Base-by-base conservation (phyloP, 1,140 invertebrate species). In the Bombus confusus region DNA sequence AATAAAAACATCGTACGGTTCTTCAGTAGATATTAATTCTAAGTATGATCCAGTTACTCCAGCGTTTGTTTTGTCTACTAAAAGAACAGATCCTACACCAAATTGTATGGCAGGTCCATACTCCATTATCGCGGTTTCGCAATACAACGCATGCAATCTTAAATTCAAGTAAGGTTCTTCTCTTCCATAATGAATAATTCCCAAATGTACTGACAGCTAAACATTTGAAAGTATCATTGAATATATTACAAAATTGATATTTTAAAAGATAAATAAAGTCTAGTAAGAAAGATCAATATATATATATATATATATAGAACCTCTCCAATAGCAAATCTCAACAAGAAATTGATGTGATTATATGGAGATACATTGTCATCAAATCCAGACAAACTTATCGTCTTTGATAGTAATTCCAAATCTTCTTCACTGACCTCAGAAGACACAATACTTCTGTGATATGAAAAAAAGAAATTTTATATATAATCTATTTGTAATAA, bases 51-150 rank as follows among this genome's bases (percentile, higher is more conserved):
- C 98, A 69, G 96, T 96, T 76, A 96, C 94, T 47, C 96, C 97
- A 86, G 96, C 97, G 91, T 98, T 97, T 81, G 98, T 96, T 94
- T 98, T 98, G 92, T 98, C 98, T 3, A 97, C 97, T n/a, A 98
- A 93, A 89, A 97, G 95, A 76, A 98, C 95, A 31, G 96, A 96
- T 28, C 97, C 96, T 2, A 98, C 93, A 39, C 97, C 97, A 68
- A 97, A 96, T 93, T 98, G 97, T 34, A 98, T 94, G 0, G 97
- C 97, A 22, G 97, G 97, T 0, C 98, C 98, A 91, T 96, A 98
- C 89, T 97, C 96, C 97, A 98, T 98, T 52, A 97, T 93, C 0
- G 97, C 97, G 64, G 96, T 95, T 93, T 98, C 98, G 22, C 97
- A 95, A 86, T 97, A 97, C 18, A 98, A 92, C 85, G 97, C 96